Conservation (phyloP, 1,140 invertebrate species). For the Cylas formicarius region DNA sequence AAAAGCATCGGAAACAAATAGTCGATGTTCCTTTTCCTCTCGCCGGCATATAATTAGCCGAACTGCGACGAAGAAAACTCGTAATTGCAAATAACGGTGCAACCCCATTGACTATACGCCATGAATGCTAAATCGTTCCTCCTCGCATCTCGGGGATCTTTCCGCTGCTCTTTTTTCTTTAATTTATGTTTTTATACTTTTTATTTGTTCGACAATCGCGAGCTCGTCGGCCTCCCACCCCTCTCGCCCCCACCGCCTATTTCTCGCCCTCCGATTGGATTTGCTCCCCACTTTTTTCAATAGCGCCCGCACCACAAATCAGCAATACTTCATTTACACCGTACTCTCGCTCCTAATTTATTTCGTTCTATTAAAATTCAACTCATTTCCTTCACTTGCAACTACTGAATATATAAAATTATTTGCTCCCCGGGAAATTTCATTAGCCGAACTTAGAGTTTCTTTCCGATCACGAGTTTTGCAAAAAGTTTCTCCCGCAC, state of each 20-base stretch:
- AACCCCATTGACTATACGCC: conserved; percentile 22
- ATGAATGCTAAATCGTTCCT: conserved; percentile 23
- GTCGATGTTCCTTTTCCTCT: neutral
- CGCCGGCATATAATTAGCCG: neutral
- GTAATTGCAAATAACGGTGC: conserved; percentile 24
- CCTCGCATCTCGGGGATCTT: conserved; percentile 17
- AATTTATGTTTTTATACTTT: conserved; percentile 27
- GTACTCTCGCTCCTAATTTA: conserved; percentile 23
- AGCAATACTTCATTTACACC: conserved; percentile 26
- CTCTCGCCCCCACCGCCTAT: conserved; percentile 1
- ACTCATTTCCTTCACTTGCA: conserved; percentile 23
- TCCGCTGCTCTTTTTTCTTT: conserved; percentile 23
- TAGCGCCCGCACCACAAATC: conserved; percentile 21
- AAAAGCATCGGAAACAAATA: conserved; percentile 18
- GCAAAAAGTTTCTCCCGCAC: too few species aligned
- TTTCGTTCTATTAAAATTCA: conserved; percentile 23
- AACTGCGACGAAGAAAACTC: conserved; percentile 15
- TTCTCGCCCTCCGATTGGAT: conserved; percentile 16
- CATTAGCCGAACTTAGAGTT: too few species aligned
- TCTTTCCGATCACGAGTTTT: too few species aligned
- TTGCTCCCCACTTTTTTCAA: conserved; percentile 25
- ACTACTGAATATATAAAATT: conserved; percentile 26
- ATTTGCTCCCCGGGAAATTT: conserved; percentile 13
- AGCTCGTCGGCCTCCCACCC: neutral
- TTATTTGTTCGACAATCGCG: conserved; percentile 20